phyloP scores from a whole-genome alignment of 30 jellyfish, hydroid and myxozoan species.

The Nemopilema nomurai region DNA sequence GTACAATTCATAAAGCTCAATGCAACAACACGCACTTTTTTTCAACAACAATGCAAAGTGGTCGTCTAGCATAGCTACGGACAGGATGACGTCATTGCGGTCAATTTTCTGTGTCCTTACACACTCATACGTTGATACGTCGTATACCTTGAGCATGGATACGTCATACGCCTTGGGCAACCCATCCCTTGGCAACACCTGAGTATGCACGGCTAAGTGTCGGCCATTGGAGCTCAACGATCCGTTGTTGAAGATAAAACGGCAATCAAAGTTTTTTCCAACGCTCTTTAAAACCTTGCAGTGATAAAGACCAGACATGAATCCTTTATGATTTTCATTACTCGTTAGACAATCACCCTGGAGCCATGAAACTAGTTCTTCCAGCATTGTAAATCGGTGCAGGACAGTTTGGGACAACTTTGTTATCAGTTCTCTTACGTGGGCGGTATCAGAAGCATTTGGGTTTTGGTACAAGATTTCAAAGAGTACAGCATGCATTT shows the following conservation, averaged over 20 bases:
- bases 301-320: slow-evolving; percentile 51
- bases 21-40: slow-evolving; percentile 10
- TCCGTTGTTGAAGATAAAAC: slow-evolving; percentile 5
- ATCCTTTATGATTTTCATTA: slow-evolving; percentile 1
- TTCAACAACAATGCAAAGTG: slow-evolving; percentile 42
- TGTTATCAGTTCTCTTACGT: slow-evolving; percentile 11
- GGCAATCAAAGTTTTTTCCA: slow-evolving; percentile 26
- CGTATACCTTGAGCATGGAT: slow-evolving; percentile 18
- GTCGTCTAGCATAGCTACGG: slow-evolving; percentile 20
- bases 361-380: slow-evolving; percentile 58
- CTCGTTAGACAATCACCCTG: not conserved
- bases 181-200: slow-evolving; percentile 27
- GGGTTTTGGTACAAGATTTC: slow-evolving; percentile 43
- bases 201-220: slow-evolving; percentile 24
- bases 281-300: slow-evolving; percentile 14
- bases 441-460: not conserved
- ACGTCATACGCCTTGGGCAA: too few species aligned
- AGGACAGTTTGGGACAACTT: slow-evolving; percentile 28
- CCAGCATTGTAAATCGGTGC: slow-evolving; percentile 27
- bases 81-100: slow-evolving; percentile 19
- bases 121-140: slow-evolving; percentile 6
- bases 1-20: not conserved
- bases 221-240: slow-evolving; percentile 22
- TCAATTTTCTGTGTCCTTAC: not conserved
- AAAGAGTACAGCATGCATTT: slow-evolving; percentile 34